These are phyloP conservation scores for Sericinus montela DNA, from an alignment of 2,888 invertebrate genomes.

Conservation along the genomic window DNA sequence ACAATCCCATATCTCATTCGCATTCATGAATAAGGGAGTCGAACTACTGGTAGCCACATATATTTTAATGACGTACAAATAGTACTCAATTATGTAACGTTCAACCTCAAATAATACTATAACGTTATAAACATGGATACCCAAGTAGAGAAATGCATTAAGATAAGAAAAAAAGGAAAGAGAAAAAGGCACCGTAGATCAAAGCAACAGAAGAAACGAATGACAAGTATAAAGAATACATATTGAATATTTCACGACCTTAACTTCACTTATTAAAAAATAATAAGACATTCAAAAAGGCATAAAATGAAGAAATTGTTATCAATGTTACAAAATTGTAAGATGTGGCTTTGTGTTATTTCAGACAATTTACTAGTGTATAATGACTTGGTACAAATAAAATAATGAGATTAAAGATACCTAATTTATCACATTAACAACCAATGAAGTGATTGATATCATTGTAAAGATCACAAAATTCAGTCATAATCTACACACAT, in stretches of 20 bases:
- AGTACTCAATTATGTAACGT: slow-evolving; percentile 33
- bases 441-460: slow-evolving; percentile 23
- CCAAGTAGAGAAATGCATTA: slow-evolving; percentile 63
- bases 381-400: neutral
- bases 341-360: no score
- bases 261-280: slow-evolving; percentile 61
- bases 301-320: neutral
- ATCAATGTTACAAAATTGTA: neutral
- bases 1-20: no score
- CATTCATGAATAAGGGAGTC: no score
- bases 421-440: slow-evolving; percentile 19
- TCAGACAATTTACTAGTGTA: neutral
- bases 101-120: slow-evolving; percentile 32
- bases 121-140: slow-evolving; percentile 59
- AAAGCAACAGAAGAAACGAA: slow-evolving; percentile 16
- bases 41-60: no score
- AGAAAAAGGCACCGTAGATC: slow-evolving; percentile 1
- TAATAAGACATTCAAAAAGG: slow-evolving; percentile 26
- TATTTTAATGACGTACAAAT: slow-evolving; percentile 47
- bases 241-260: slow-evolving; percentile 60
- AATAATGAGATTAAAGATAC: slow-evolving; percentile 16
- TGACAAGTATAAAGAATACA: slow-evolving; percentile 20
- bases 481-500: slow-evolving; percentile 31
- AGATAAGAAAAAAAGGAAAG: slow-evolving; percentile 9
- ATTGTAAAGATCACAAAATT: slow-evolving; percentile 47